A percentile compares a stretch with the other conserved stretches of the same genome.
Evolutionary conservation across 2,113 vertebrate genomes (phyloP).

Genomic region (Myrmecobius fasciatus): DNA sequence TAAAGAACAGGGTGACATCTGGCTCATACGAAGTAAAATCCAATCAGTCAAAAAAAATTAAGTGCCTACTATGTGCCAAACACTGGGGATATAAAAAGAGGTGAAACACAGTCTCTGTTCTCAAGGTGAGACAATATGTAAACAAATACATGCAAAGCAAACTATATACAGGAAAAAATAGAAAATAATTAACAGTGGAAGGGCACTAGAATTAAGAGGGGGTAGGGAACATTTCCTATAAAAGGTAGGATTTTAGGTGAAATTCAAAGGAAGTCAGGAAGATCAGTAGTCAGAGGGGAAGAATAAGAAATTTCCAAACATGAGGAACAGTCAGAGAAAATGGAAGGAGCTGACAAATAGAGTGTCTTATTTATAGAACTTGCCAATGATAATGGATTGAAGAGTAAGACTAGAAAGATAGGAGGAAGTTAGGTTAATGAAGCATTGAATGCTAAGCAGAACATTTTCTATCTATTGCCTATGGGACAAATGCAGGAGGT

Average conservation of each 20-base stretch:
- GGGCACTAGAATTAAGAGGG: background rate
- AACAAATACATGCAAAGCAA: background rate
- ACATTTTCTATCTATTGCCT: background rate
- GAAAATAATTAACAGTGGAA: background rate
- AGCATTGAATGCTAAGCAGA: background rate
- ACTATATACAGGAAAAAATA: background rate
- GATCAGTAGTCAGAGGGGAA: background rate
- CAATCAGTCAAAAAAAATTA: background rate
- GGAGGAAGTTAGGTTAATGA: background rate
- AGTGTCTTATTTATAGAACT: background rate
- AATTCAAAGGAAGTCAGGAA: background rate
- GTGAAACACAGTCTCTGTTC: background rate
- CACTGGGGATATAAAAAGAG: background rate
- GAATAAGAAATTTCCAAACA: background rate
- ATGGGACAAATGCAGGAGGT: background rate
- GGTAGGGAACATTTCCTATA: background rate
- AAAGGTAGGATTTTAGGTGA: background rate
- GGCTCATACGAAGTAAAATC: background rate
- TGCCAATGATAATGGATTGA: background rate
- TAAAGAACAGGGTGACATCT: background rate
- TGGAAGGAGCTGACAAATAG: background rate
- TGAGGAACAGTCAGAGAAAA: background rate
- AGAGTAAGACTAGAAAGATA: background rate
- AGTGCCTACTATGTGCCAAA: background rate
- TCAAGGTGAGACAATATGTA: background rate